Percentiles rank a stretch among this genome's conserved stretches.
These are phyloP conservation scores for Dipodomys spectabilis DNA, from an alignment of 2,113 vertebrate species.

Conservation along the genomic window DNA sequence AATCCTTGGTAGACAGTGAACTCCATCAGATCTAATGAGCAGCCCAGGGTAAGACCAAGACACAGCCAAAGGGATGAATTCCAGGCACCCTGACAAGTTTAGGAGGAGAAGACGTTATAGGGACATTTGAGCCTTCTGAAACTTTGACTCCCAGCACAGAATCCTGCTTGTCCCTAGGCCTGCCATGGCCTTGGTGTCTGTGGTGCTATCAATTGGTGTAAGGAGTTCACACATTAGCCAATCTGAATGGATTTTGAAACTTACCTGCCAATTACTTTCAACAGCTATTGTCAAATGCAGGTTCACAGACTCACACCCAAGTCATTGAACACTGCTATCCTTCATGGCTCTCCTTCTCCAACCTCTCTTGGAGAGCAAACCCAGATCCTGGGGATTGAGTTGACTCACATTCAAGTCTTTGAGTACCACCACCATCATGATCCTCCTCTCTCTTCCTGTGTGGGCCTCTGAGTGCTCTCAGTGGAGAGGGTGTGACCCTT, in stretches of 20 bases:
- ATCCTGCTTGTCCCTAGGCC: background rate
- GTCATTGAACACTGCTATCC: background rate
- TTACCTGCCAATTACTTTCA: background rate
- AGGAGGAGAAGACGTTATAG: background rate
- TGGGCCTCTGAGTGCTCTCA: background rate
- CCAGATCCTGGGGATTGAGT: background rate
- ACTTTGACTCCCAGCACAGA: background rate
- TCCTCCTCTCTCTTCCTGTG: background rate
- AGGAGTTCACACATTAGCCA: background rate
- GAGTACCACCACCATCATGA: too few species aligned
- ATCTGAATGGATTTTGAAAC: background rate
- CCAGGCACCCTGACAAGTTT: background rate
- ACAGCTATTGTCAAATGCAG: background rate
- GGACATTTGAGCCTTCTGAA: background rate
- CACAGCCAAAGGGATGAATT: background rate
- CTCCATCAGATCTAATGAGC: too few species aligned
- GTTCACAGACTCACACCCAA: background rate
- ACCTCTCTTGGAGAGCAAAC: fast-evolving
- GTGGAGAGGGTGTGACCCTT: background rate
- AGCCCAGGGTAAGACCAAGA: background rate
- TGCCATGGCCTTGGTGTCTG: background rate
- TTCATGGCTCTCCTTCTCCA: fast-evolving
- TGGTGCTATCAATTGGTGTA: background rate
- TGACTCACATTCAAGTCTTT: too few species aligned
- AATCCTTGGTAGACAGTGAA: background rate